Conservation (phyloP, 2,797 vertebrate species). For the Prunella strophiata region DNA sequence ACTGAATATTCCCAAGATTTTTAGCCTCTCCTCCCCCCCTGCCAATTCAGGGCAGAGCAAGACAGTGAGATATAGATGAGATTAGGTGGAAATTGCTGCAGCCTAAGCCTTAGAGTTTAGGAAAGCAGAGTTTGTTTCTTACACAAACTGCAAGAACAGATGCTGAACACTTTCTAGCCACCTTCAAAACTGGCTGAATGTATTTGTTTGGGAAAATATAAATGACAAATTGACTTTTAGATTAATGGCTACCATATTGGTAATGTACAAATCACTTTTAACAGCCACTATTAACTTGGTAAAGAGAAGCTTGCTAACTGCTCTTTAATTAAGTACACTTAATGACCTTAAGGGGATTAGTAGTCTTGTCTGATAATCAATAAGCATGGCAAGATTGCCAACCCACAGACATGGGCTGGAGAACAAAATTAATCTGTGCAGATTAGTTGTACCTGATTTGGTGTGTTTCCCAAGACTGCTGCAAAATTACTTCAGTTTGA, state of each 20-base stretch:
- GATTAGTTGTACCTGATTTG: conserved; percentile 65
- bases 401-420: conserved; percentile 73
- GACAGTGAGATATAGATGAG: background rate
- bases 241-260: conserved; percentile 77
- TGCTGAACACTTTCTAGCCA: background rate
- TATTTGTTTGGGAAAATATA: conserved; percentile 80
- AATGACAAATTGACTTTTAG: conserved; percentile 79
- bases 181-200: conserved; percentile 44
- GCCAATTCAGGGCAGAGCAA: background rate
- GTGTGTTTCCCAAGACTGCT: conserved; percentile 52
- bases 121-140: background rate
- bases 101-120: background rate
- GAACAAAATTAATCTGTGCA: conserved; percentile 77
- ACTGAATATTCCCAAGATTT: background rate
- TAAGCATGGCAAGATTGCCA: conserved; percentile 82
- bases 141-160: background rate
- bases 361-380: conserved; percentile 96
- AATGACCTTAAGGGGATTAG: conserved; percentile 98
- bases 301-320: conserved; percentile 93
- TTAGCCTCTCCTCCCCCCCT: background rate
- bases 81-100: background rate
- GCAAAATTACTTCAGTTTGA: conserved; percentile 9
- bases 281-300: conserved; percentile 92
- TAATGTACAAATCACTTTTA: conserved; percentile 93
- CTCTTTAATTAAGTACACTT: conserved; percentile 99